Conservation (phyloP, 2,797 vertebrate genomes). For the Lacerta agilis region DNA sequence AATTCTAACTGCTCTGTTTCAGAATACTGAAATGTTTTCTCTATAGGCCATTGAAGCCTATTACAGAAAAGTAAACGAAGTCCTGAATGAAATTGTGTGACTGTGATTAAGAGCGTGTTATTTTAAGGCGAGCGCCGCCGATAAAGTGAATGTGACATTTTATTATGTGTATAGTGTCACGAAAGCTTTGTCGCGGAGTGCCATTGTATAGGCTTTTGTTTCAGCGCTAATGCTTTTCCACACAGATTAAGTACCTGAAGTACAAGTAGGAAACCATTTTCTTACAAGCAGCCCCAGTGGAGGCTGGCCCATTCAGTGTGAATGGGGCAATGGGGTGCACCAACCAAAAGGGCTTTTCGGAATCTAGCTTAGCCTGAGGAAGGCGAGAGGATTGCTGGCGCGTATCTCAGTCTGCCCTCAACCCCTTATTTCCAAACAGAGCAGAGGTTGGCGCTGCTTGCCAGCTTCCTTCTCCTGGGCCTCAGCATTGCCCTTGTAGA, state of each 20-base stretch:
- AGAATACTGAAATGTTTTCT: constrained; percentile 44
- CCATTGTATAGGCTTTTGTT: constrained; percentile 18
- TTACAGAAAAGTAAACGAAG: constrained; percentile 49
- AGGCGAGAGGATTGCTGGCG: too few relatives aligned
- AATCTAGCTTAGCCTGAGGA: too few relatives aligned
- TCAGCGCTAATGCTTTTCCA: constrained; percentile 5
- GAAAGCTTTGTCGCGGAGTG: neutral
- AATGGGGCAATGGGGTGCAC: too few relatives aligned
- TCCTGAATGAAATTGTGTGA: constrained; percentile 33
- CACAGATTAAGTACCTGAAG: constrained; percentile 11
- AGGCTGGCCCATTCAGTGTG: too few relatives aligned
- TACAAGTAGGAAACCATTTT: neutral
- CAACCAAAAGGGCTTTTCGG: too few relatives aligned
- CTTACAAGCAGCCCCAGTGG: neutral
- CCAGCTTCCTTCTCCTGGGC: too few relatives aligned
- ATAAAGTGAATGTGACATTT: constrained; percentile 24
- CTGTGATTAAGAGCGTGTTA: constrained; percentile 2
- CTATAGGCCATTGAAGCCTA: constrained; percentile 36
- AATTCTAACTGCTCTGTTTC: constrained; percentile 27
- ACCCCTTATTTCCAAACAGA: too few relatives aligned
- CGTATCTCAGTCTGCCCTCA: too few relatives aligned
- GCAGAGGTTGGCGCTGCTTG: too few relatives aligned
- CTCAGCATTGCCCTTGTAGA: too few relatives aligned
- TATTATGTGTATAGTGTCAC: neutral
- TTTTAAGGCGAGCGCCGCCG: constrained; percentile 36